Evolutionary conservation across 23 tunicate species (phyloP).

Genomic region (Botrylloides violaceus): DNA sequence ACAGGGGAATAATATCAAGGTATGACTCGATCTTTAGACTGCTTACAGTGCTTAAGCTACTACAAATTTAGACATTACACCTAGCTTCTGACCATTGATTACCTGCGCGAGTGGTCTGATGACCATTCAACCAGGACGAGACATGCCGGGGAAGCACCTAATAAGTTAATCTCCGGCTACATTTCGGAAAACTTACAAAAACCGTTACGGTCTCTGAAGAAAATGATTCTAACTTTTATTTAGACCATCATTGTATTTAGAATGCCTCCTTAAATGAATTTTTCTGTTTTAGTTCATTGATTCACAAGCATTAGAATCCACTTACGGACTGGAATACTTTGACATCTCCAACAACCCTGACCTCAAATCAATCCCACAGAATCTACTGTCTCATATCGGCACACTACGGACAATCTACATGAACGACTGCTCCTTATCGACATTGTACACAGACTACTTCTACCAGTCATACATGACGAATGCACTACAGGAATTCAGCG

Average conservation of each 20-base stretch:
- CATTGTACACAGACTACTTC: constrained; percentile 3
- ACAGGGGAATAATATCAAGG: too few species aligned
- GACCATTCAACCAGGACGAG: too few species aligned
- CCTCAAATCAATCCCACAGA: not conserved
- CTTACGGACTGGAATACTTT: not conserved
- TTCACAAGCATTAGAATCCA: not conserved
- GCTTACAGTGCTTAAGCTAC: too few species aligned
- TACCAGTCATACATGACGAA: not conserved
- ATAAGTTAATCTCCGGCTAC: too few species aligned
- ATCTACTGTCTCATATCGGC: not conserved
- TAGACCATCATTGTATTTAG: not conserved
- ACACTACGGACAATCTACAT: not conserved
- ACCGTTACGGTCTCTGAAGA: too few species aligned
- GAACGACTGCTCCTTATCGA: not conserved
- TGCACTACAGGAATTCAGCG: not conserved
- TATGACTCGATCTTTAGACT: too few species aligned
- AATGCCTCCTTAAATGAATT: not conserved
- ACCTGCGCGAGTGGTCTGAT: too few species aligned
- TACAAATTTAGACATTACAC: too few species aligned
- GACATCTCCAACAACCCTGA: not conserved
- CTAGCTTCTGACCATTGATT: too few species aligned
- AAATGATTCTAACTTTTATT: too few species aligned
- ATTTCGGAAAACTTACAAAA: too few species aligned
- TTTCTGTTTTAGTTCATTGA: not conserved
- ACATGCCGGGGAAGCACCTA: too few species aligned